phyloP scores from a whole-genome alignment of 1,140 invertebrate genomes.

The Leguminivora glycinivorella region DNA sequence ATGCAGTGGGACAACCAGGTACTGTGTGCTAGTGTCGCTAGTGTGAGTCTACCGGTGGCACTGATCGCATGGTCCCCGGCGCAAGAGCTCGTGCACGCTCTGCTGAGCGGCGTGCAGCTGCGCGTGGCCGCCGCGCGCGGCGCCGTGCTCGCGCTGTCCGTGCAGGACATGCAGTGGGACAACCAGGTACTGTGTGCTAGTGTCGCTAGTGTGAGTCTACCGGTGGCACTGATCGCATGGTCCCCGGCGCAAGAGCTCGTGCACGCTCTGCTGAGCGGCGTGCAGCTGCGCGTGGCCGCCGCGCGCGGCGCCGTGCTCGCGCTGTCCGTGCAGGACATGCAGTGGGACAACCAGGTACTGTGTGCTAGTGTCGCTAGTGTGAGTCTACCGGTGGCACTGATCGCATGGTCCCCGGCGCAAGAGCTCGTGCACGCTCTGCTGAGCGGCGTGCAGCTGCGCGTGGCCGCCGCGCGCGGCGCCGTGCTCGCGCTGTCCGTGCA shows the following conservation, averaged over 20 bases:
- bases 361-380: slow-evolving; percentile 72
- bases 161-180: slow-evolving; percentile 82
- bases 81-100: slow-evolving; percentile 78
- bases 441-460: slow-evolving; percentile 84
- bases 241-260: slow-evolving; percentile 91
- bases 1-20: slow-evolving; percentile 92
- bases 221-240: slow-evolving; percentile 63
- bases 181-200: slow-evolving; percentile 85
- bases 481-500: slow-evolving; percentile 84
- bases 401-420: slow-evolving; percentile 90
- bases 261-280: slow-evolving; percentile 87
- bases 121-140: slow-evolving; percentile 92
- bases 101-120: slow-evolving; percentile 91
- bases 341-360: slow-evolving; percentile 91
- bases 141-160: neutral
- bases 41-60: slow-evolving; percentile 92
- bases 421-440: slow-evolving; percentile 88
- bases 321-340: slow-evolving; percentile 88
- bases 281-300: slow-evolving; percentile 83
- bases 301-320: slow-evolving; percentile 81
- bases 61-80: slow-evolving; percentile 88
- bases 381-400: slow-evolving; percentile 69
- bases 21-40: slow-evolving; percentile 86
- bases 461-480: slow-evolving; percentile 80
- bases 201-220: slow-evolving; percentile 79